A percentile compares a stretch with the other conserved stretches of the same genome.
Evolutionary conservation across 2,888 invertebrate genomes (phyloP).

Genomic region (Myopa testacea): DNA sequence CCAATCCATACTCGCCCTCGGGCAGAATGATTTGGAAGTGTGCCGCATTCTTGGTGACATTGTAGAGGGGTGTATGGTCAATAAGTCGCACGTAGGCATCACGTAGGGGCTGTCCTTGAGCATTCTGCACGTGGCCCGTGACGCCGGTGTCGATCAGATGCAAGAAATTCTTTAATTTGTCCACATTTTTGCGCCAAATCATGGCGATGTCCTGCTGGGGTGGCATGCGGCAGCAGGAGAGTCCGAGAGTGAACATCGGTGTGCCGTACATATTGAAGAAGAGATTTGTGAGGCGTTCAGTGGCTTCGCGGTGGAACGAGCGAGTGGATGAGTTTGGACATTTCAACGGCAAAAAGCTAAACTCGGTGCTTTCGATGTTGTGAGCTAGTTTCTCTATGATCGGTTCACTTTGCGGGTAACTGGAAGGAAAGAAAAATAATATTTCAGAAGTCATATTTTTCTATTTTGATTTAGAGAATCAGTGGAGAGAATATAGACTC

Average conservation of each 20-base stretch:
- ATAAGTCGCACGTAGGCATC: constrained; percentile 79
- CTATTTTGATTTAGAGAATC: background rate
- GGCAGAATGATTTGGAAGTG: constrained; percentile 80
- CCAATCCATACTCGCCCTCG: constrained; percentile 75
- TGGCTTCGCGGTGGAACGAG: constrained; percentile 55
- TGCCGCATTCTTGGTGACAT: constrained; percentile 77
- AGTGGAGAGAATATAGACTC: background rate
- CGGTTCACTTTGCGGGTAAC: constrained; percentile 58
- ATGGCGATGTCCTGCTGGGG: constrained; percentile 74
- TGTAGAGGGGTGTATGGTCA: constrained; percentile 70
- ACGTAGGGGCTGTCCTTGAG: constrained; percentile 74
- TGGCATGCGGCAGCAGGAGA: constrained; percentile 89
- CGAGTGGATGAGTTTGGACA: constrained; percentile 57
- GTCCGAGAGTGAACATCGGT: constrained; percentile 78
- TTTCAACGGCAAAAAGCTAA: constrained; percentile 57
- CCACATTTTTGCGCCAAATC: constrained; percentile 79
- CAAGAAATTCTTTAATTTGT: constrained; percentile 75
- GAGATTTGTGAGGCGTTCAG: constrained; percentile 72
- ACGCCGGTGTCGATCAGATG: constrained; percentile 77
- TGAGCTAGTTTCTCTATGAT: constrained; percentile 62
- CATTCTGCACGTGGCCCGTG: constrained; percentile 78
- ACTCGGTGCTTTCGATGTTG: constrained; percentile 61
- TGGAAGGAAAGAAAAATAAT: constrained; percentile 37
- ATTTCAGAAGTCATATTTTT: background rate
- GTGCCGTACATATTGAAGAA: constrained; percentile 75